Conservation (phyloP, 2,888 invertebrate genomes). For the Drosophila phalerata region DNA sequence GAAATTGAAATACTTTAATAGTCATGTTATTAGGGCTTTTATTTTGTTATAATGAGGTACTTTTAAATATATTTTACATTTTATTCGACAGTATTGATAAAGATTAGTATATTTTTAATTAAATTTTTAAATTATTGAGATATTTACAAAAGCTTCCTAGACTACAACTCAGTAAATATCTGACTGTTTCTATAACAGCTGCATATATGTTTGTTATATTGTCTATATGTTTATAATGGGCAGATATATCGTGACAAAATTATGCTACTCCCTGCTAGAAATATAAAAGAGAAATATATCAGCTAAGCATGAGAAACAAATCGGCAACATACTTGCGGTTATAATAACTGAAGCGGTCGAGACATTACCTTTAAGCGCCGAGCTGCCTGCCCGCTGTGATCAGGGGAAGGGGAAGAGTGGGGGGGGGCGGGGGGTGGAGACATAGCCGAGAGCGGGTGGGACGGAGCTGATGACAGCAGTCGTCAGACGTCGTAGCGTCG, state of each 20-base stretch:
- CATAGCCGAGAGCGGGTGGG: constrained; percentile 11
- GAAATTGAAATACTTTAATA: too few relatives aligned
- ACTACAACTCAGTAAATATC: too few relatives aligned
- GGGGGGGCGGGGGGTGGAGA: neutral
- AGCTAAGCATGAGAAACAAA: constrained; percentile 25
- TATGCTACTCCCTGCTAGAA: neutral
- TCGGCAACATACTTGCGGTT: constrained; percentile 29
- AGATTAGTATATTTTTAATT: too few relatives aligned
- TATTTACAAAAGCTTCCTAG: too few relatives aligned
- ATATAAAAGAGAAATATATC: constrained; percentile 20
- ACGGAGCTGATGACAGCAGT: constrained; percentile 52
- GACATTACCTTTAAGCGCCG: constrained; percentile 51
- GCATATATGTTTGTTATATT: too few relatives aligned
- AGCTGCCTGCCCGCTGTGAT: neutral
- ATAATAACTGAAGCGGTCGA: constrained; percentile 52
- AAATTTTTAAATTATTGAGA: too few relatives aligned
- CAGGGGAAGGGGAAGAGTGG: neutral
- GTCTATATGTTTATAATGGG: neutral
- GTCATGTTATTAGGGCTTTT: too few relatives aligned
- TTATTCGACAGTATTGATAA: too few relatives aligned
- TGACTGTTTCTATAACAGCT: too few relatives aligned
- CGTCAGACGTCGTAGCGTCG: constrained; percentile 47
- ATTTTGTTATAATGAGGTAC: too few relatives aligned
- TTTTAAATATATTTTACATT: too few relatives aligned
- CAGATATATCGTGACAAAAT: neutral